A percentile compares a stretch with the other conserved stretches of the same genome.
Evolutionary conservation across 2,797 vertebrate genomes (phyloP).

Genomic region (Moxostoma hubbsi): DNA sequence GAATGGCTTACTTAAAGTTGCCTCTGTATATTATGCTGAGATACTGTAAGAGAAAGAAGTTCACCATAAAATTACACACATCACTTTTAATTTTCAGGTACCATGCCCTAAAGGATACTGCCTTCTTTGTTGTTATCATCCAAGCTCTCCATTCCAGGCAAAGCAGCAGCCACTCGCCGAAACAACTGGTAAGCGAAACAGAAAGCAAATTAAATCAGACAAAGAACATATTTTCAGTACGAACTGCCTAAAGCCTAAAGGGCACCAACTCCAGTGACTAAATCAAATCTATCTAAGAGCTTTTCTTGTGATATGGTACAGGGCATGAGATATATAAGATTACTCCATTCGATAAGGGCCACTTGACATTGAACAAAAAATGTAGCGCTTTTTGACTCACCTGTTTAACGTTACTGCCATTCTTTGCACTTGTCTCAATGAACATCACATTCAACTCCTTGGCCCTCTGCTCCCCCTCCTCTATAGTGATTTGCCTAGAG

Average conservation of each 20-base stretch:
- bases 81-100: slow-evolving; percentile 5
- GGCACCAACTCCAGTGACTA: slow-evolving; percentile 8
- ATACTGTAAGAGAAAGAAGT: background rate
- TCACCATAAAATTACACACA: background rate
- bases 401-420: slow-evolving; percentile 95
- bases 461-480: slow-evolving; percentile 91
- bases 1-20: background rate
- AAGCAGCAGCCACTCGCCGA: slow-evolving; percentile 89
- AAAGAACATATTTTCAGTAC: background rate
- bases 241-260: background rate
- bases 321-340: slow-evolving; percentile 23
- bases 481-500: slow-evolving; percentile 89
- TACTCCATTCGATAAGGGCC: slow-evolving; percentile 21
- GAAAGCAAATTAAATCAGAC: slow-evolving; percentile 19
- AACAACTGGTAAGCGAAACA: slow-evolving; percentile 80
- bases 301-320: slow-evolving; percentile 14
- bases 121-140: slow-evolving; percentile 94
- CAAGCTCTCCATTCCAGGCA: slow-evolving; percentile 93
- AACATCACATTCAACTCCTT: slow-evolving; percentile 96
- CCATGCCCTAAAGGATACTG: slow-evolving; percentile 87
- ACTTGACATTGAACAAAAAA: slow-evolving; percentile 19
- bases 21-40: background rate
- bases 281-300: slow-evolving; percentile 46
- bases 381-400: slow-evolving; percentile 69
- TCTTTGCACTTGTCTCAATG: slow-evolving; percentile 94